phyloP scores from a whole-genome alignment of 2,888 invertebrate species.

The Trichogramma evanescens region DNA sequence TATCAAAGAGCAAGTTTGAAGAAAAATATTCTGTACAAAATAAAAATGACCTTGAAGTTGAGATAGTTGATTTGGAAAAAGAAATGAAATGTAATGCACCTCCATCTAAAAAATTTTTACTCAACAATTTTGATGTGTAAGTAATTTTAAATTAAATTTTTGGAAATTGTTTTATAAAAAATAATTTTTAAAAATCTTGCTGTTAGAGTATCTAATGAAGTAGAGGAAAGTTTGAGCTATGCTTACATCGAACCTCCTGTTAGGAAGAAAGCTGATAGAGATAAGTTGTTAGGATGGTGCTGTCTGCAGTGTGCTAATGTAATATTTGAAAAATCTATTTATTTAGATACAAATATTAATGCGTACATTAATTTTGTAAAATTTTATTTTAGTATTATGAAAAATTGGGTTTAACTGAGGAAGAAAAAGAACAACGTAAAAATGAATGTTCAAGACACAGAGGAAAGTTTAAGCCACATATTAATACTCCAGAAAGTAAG shows the following conservation, averaged over 20 bases:
- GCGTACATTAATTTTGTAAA: background rate
- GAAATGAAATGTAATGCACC: conserved; percentile 14
- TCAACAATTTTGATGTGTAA: conserved; percentile 29
- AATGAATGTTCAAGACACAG: conserved; percentile 51
- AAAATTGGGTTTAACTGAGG: conserved; percentile 37
- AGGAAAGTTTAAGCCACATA: conserved; percentile 41
- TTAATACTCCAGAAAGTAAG: conserved; percentile 43
- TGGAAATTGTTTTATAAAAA: background rate
- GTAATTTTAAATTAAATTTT: conserved; percentile 3
- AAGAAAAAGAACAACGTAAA: conserved; percentile 43
- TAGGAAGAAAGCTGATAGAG: conserved; percentile 40
- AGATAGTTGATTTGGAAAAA: conserved; percentile 16
- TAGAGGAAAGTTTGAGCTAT: conserved; percentile 30
- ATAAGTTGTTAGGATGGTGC: conserved; percentile 42
- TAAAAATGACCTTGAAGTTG: conserved; percentile 5
- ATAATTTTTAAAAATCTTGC: background rate
- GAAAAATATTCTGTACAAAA: background rate
- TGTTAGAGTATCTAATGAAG: conserved; percentile 27
- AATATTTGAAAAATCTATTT: conserved; percentile 16
- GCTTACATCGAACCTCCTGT: conserved; percentile 36
- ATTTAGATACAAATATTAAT: conserved; percentile 19
- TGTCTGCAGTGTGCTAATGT: conserved; percentile 46
- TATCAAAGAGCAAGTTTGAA: background rate
- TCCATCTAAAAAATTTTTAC: conserved; percentile 19
- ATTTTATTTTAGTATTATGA: conserved; percentile 37